A percentile compares a stretch with the other conserved stretches of the same genome.
Evolutionary conservation across 2,888 invertebrate species (phyloP).

Genomic region (Galerucella pusilla): DNA sequence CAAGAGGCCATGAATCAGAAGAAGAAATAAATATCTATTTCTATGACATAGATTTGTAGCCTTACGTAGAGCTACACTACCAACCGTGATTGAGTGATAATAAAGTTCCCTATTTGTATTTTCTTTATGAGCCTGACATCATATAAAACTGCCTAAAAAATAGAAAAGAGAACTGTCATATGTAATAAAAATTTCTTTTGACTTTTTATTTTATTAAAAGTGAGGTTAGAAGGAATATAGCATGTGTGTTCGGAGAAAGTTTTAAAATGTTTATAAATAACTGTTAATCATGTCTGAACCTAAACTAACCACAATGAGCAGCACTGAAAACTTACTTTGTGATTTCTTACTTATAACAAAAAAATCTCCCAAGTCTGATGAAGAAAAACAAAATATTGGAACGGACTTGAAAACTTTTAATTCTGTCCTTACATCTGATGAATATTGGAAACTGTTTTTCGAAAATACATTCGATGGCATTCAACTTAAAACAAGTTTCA

Average conservation of each 20-base stretch:
- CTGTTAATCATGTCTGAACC: conserved; percentile 6
- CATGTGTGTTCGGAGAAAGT: conserved; percentile 26
- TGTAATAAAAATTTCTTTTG: conserved; percentile 2
- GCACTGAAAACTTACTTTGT: conserved; percentile 42
- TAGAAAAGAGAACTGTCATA: background rate
- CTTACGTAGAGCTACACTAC: too few relatives aligned
- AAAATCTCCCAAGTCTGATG: conserved; percentile 36
- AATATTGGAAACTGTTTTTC: conserved; percentile 51
- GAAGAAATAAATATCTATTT: too few relatives aligned
- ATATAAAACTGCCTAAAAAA: conserved; percentile 5
- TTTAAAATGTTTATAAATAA: conserved; percentile 29
- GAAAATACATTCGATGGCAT: conserved; percentile 48
- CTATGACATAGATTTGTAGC: too few relatives aligned
- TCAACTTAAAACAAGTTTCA: conserved; percentile 48
- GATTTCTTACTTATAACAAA: conserved; percentile 42
- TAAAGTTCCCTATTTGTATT: too few relatives aligned
- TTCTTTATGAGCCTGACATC: background rate
- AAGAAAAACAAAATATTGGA: conserved; percentile 25
- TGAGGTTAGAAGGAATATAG: conserved; percentile 30
- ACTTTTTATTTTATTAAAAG: too few relatives aligned
- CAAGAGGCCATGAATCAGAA: too few relatives aligned
- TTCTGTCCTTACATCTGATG: conserved; percentile 40
- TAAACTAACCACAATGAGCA: conserved; percentile 37
- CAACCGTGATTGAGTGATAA: too few relatives aligned
- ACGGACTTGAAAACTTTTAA: conserved; percentile 23